Conservation (phyloP, 2,113 vertebrate species). For the Holacanthus passer region DNA sequence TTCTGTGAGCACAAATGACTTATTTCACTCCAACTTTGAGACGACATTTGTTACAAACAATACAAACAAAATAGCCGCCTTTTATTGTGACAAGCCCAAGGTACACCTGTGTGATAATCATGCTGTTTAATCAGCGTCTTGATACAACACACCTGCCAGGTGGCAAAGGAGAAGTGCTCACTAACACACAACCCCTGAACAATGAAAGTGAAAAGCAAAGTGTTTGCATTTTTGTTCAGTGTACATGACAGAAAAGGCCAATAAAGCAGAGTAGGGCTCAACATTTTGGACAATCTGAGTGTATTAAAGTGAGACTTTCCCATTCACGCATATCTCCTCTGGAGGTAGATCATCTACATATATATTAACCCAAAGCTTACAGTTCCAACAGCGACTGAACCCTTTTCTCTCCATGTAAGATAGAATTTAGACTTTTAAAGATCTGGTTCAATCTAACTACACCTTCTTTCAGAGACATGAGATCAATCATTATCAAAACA, state of each 20-base stretch:
- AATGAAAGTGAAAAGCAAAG: no score
- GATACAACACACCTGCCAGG: no score
- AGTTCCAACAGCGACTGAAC: neutral
- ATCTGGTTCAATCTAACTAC: neutral
- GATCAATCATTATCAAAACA: constrained; percentile 18
- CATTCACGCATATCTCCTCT: neutral
- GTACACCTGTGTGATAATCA: no score
- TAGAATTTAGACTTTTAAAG: neutral
- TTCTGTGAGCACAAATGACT: no score
- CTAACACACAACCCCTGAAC: no score
- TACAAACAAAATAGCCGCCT: no score
- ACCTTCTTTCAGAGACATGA: neutral
- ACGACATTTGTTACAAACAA: no score
- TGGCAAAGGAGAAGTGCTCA: no score
- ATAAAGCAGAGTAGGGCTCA: neutral
- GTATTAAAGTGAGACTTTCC: neutral
- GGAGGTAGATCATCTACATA: neutral
- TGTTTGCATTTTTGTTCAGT: no score
- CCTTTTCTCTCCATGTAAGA: neutral
- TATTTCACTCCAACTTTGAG: no score
- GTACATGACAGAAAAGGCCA: neutral
- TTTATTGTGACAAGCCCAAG: no score
- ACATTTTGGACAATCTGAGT: neutral
- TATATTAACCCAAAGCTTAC: constrained; percentile 6
- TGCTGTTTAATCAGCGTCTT: no score